A percentile compares a stretch with the other conserved stretches of the same genome.
Conservation (phyloP, 1,140 invertebrate species). For the Calephelis virginiensis region DNA sequence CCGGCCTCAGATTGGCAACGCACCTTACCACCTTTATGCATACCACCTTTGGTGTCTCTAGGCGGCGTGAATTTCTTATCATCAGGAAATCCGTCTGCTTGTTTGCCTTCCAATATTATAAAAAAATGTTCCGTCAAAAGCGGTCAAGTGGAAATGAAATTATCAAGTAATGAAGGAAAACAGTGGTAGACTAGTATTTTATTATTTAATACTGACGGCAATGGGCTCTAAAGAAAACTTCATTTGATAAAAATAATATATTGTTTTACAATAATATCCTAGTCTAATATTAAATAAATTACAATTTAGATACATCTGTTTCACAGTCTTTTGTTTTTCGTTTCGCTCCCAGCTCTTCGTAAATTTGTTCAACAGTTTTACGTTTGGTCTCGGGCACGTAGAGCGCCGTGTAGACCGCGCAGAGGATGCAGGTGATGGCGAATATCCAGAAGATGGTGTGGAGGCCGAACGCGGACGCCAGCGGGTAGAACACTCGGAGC, state of each 20-base stretch:
- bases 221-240: not conserved
- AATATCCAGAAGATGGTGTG: slow-evolving; percentile 85
- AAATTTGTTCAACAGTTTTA: slow-evolving; percentile 80
- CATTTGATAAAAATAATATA: slow-evolving; percentile 9
- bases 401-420: slow-evolving; percentile 81
- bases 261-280: slow-evolving; percentile 14
- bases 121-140: too few relatives aligned
- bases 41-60: too few relatives aligned
- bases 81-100: too few relatives aligned
- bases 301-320: slow-evolving; percentile 20
- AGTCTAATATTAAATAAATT: not conserved
- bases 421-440: slow-evolving; percentile 79
- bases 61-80: too few relatives aligned
- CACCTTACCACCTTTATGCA: too few relatives aligned
- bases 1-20: too few relatives aligned
- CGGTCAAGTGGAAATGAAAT: too few relatives aligned
- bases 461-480: slow-evolving; percentile 78
- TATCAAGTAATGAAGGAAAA: not conserved
- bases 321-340: slow-evolving; percentile 51
- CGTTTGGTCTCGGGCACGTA: slow-evolving; percentile 87
- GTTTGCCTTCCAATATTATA: too few relatives aligned
- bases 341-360: slow-evolving; percentile 52
- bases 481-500: slow-evolving; percentile 55
- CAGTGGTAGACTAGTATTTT: too few relatives aligned
- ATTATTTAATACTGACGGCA: too few relatives aligned